Conservation (phyloP, 2,888 invertebrate species). For the Ecliptopera silaceata region DNA sequence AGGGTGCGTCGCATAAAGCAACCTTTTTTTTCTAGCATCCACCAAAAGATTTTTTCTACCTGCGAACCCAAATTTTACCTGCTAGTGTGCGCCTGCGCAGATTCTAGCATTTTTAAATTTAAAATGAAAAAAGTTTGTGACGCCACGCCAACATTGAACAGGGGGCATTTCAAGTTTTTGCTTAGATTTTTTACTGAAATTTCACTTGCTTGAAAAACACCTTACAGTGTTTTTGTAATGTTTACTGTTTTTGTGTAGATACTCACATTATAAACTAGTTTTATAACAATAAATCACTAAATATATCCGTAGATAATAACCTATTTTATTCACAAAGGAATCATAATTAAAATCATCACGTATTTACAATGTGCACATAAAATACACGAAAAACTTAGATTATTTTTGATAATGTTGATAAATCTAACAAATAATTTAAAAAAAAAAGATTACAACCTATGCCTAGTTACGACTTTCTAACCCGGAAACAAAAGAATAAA, state of each 20-base stretch:
- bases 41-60: constrained; percentile 78
- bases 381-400: too few relatives aligned
- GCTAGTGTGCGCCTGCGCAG: constrained; percentile 67
- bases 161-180: constrained; percentile 61
- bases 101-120: constrained; percentile 65
- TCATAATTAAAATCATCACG: too few relatives aligned
- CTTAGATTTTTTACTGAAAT: constrained; percentile 70
- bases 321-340: too few relatives aligned
- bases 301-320: too few relatives aligned
- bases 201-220: constrained; percentile 64
- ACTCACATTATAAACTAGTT: background rate
- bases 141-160: constrained; percentile 43
- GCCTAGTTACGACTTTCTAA: too few relatives aligned
- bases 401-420: too few relatives aligned
- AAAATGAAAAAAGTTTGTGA: constrained; percentile 52
- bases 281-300: too few relatives aligned
- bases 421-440: too few relatives aligned
- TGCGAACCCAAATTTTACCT: constrained; percentile 77
- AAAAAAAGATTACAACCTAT: too few relatives aligned
- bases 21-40: constrained; percentile 72
- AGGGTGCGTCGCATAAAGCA: constrained; percentile 77
- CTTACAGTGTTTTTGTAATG: constrained; percentile 67
- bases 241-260: constrained; percentile 52
- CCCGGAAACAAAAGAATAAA: too few relatives aligned
- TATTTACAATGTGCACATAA: too few relatives aligned